Conservation (phyloP, 2,888 invertebrate species). For the Eristalis tenax region DNA sequence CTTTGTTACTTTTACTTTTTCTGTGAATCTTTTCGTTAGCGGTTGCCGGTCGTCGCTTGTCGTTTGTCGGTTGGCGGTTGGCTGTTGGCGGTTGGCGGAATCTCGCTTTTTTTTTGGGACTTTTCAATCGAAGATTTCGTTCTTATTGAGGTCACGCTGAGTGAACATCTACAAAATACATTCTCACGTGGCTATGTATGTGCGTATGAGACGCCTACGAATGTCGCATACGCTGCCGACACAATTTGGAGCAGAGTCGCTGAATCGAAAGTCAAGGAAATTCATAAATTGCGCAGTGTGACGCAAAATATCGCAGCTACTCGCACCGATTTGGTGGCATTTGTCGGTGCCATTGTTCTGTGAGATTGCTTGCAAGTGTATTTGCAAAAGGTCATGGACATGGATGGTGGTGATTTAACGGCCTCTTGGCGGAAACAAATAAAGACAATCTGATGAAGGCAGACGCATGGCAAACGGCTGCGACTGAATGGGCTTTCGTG, state of each 20-base stretch:
- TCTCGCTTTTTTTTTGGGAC: background rate
- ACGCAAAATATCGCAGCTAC: background rate
- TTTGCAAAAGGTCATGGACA: background rate
- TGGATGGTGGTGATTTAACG: background rate
- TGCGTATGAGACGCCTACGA: background rate
- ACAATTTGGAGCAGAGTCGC: background rate
- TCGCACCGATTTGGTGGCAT: background rate
- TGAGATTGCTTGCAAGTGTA: background rate
- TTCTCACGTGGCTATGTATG: too few species aligned
- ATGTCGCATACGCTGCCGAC: background rate
- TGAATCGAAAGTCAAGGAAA: background rate
- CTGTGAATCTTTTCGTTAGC: background rate
- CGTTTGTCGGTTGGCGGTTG: background rate
- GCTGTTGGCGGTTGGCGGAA: background rate
- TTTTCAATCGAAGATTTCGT: background rate
- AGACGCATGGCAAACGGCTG: too few species aligned
- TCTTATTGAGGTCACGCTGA: background rate
- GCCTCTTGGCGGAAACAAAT: background rate
- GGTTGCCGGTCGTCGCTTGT: constrained; percentile 22
- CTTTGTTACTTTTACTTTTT: constrained; percentile 64
- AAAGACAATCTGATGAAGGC: background rate
- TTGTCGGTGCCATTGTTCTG: background rate
- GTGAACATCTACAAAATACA: background rate
- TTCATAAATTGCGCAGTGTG: background rate
- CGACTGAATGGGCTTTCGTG: background rate